A percentile compares a stretch with the other conserved stretches of the same genome.
These are phyloP conservation scores for Loriculus beryllinus DNA, from an alignment of 2,797 vertebrate species.

Conservation along the genomic window DNA sequence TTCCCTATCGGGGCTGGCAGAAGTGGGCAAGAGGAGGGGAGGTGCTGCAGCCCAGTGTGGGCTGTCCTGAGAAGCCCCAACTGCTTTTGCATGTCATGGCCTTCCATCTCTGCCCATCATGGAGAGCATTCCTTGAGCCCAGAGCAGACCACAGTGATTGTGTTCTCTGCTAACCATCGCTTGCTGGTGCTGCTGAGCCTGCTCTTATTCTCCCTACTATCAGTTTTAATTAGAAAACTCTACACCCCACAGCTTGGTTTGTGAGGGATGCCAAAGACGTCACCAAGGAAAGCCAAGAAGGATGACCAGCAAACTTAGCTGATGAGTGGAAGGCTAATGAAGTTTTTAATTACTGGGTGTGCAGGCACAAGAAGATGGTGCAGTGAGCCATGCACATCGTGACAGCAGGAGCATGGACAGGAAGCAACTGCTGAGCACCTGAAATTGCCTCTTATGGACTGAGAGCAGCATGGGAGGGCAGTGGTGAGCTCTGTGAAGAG, in stretches of 20 bases:
- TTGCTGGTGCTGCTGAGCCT: background rate
- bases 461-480: background rate
- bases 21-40: too few relatives aligned
- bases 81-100: too few relatives aligned
- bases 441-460: background rate
- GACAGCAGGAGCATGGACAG: background rate
- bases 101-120: background rate
- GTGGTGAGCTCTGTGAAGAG: background rate
- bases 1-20: too few relatives aligned
- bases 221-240: background rate
- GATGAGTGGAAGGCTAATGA: background rate
- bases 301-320: background rate
- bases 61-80: too few relatives aligned
- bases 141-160: background rate
- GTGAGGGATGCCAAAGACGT: slow-evolving; percentile 10
- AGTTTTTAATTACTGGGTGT: background rate
- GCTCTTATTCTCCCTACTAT: background rate
- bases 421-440: background rate
- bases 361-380: background rate
- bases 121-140: background rate
- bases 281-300: background rate
- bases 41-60: too few relatives aligned
- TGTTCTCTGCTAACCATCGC: background rate
- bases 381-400: background rate
- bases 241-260: background rate